A percentile compares a stretch with the other conserved stretches of the same genome.
Conservation (phyloP, 2,797 vertebrate genomes). For the Hozukius guyotensis region DNA sequence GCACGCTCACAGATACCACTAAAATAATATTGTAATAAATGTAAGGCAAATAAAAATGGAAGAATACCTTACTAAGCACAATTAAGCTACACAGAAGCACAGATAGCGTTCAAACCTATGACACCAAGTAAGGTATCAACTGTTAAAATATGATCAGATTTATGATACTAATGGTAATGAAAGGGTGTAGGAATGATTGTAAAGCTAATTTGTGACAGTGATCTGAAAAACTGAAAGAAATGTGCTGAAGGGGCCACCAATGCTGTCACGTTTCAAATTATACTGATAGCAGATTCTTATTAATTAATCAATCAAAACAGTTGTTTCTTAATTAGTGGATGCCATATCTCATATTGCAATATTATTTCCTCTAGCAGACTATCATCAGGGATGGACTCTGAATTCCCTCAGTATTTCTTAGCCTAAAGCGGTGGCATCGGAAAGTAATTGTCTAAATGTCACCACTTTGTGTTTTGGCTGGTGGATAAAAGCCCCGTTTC, state of each 20-base stretch:
- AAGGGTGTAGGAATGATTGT: neutral
- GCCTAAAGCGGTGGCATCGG: slow-evolving; percentile 31
- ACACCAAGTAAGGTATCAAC: neutral
- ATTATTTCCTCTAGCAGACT: slow-evolving; percentile 19
- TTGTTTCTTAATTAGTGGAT: slow-evolving; percentile 31
- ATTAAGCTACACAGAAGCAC: neutral
- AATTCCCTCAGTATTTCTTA: slow-evolving; percentile 40
- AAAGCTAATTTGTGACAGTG: neutral
- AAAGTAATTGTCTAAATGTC: slow-evolving; percentile 54
- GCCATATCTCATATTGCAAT: neutral
- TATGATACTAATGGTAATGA: neutral
- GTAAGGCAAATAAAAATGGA: neutral
- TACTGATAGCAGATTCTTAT: neutral
- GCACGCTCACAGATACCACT: neutral
- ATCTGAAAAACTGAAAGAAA: neutral
- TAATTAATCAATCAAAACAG: slow-evolving; percentile 15
- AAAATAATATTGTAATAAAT: neutral
- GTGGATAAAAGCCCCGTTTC: slow-evolving; percentile 30
- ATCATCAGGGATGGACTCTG: slow-evolving; percentile 20
- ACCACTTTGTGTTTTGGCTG: slow-evolving; percentile 44
- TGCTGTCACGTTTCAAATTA: neutral
- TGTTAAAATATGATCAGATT: neutral
- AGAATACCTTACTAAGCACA: neutral
- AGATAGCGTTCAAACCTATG: neutral
- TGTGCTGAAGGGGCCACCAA: neutral